These are phyloP conservation scores for Carapus acus DNA, from an alignment of 2,797 vertebrate species.

Conservation along the genomic window DNA sequence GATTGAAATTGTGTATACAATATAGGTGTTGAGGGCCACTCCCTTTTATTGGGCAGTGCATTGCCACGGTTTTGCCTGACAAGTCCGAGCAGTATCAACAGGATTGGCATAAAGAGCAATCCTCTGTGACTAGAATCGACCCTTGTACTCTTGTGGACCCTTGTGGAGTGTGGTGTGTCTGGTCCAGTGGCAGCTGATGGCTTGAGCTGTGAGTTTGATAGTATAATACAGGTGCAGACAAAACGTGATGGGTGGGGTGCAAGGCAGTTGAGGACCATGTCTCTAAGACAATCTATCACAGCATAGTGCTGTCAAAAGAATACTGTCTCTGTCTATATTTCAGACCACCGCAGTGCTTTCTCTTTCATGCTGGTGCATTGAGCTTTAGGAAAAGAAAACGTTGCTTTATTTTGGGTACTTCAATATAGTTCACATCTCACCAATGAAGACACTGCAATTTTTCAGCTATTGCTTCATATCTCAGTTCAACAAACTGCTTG, in stretches of 20 bases:
- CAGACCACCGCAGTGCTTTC: no score
- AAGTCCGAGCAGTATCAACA: conserved; percentile 40
- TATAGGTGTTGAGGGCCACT: conserved; percentile 12
- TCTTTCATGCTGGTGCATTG: no score
- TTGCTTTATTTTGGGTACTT: no score
- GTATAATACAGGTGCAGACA: conserved; percentile 24
- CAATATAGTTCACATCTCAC: no score
- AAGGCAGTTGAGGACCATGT: not conserved
- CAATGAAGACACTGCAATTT: no score
- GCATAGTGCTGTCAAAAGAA: no score
- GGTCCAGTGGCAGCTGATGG: conserved; percentile 57
- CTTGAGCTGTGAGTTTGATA: conserved; percentile 51
- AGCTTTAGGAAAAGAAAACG: no score
- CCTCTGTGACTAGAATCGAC: conserved; percentile 50
- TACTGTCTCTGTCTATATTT: no score
- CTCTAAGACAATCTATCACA: not conserved
- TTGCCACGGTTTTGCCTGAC: conserved; percentile 28
- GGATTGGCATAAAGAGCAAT: conserved; percentile 61
- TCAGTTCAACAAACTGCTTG: no score
- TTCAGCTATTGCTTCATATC: no score
- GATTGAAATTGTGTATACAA: conserved; percentile 4
- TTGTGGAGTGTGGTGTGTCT: conserved; percentile 61
- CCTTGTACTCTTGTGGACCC: conserved; percentile 33
- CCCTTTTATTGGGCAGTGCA: conserved; percentile 35
- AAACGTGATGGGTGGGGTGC: conserved; percentile 2